Evolutionary conservation across 2,113 vertebrate genomes (phyloP).

Genomic region (Spea multiplicata): DNA sequence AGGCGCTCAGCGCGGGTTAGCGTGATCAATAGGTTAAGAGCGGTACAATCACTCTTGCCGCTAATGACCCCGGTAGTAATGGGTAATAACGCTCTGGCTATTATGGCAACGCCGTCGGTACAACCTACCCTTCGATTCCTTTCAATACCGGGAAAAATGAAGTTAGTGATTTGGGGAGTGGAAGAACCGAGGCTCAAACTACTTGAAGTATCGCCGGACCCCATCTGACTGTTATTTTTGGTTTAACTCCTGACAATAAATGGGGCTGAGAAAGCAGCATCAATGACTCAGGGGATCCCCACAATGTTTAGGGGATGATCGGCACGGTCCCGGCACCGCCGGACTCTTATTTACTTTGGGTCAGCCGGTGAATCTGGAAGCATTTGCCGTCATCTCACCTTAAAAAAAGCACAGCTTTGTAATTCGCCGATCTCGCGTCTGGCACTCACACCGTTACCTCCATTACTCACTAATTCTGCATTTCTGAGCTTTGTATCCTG

Average conservation of each 20-base stretch:
- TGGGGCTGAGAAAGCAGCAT: too few relatives aligned
- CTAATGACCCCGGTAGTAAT: slow-evolving; percentile 99
- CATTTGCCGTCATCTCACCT: too few relatives aligned
- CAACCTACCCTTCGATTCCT: slow-evolving; percentile 76
- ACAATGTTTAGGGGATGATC: too few relatives aligned
- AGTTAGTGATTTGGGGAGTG: slow-evolving; percentile 61
- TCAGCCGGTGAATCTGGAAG: too few relatives aligned
- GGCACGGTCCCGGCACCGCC: too few relatives aligned
- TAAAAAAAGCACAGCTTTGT: too few relatives aligned
- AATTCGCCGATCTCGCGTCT: too few relatives aligned
- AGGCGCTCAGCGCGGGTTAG: slow-evolving; percentile 93
- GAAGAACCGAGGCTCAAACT: slow-evolving; percentile 62
- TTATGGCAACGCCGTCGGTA: slow-evolving; percentile 83
- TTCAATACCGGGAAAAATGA: slow-evolving; percentile 69
- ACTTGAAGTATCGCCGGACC: slow-evolving; percentile 49
- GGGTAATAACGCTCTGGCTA: slow-evolving; percentile 94
- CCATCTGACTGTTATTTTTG: slow-evolving; percentile 58
- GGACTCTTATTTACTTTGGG: too few relatives aligned
- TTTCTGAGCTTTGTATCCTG: too few relatives aligned
- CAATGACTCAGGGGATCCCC: too few relatives aligned
- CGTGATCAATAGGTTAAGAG: slow-evolving; percentile 99
- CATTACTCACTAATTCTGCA: too few relatives aligned
- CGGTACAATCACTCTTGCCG: slow-evolving; percentile 92
- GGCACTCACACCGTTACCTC: too few relatives aligned
- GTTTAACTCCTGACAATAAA: slow-evolving; percentile 49